Percentiles rank a stretch among this genome's conserved stretches.
Conservation (phyloP, 1,140 invertebrate species). For the Acarapis woodi region DNA sequence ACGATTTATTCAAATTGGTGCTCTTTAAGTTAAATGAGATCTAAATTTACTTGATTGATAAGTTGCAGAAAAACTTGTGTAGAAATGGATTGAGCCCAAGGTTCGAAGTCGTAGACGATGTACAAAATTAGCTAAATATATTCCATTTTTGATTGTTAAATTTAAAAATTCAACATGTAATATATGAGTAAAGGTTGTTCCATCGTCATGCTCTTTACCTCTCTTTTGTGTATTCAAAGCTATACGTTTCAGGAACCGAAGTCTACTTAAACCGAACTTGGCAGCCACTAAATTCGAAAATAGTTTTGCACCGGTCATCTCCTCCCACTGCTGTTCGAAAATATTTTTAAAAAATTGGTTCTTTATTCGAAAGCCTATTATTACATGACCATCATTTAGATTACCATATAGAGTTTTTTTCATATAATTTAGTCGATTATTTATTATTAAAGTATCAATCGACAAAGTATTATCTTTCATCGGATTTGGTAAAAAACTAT, state of each 20-base stretch:
- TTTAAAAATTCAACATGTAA: slow-evolving; percentile 19
- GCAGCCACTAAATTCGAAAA: slow-evolving; percentile 21
- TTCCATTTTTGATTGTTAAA: slow-evolving; percentile 14
- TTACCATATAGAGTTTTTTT: no score
- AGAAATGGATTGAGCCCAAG: slow-evolving; percentile 19
- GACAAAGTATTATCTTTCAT: no score
- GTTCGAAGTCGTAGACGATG: slow-evolving; percentile 18
- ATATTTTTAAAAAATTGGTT: no score
- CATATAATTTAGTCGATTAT: no score
- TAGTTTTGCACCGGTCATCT: slow-evolving; percentile 22
- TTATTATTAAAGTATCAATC: no score
- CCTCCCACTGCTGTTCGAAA: no score
- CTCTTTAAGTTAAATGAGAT: slow-evolving; percentile 32
- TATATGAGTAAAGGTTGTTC: slow-evolving; percentile 21
- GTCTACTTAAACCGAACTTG: slow-evolving; percentile 18
- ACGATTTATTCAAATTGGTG: slow-evolving; percentile 65
- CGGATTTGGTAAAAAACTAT: no score
- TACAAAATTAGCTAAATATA: slow-evolving; percentile 18
- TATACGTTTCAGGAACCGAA: slow-evolving; percentile 14
- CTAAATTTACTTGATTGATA: background rate
- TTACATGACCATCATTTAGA: no score
- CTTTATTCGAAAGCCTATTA: no score
- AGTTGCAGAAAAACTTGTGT: slow-evolving; percentile 8
- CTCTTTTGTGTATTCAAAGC: no score
- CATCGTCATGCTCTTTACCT: no score